Evolutionary conservation across 2,888 invertebrate species (phyloP).

Genomic region (Ophioninae sp.): DNA sequence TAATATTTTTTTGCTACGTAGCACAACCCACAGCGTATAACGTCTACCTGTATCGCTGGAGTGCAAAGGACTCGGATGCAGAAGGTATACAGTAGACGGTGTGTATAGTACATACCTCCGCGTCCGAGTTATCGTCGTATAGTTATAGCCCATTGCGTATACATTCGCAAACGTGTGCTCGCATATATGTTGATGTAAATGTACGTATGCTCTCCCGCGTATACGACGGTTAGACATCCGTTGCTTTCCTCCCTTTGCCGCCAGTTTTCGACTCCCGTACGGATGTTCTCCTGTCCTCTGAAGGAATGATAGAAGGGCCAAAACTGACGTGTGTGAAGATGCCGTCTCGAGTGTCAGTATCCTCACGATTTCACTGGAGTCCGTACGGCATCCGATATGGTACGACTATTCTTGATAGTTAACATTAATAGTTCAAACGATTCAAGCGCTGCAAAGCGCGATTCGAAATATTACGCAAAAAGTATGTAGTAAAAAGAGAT

Average conservation of each 20-base stretch:
- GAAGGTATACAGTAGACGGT: neutral
- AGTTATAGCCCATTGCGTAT: neutral
- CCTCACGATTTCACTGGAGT: neutral
- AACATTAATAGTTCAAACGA: no score
- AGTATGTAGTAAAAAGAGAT: no score
- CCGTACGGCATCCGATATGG: neutral
- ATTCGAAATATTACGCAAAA: no score
- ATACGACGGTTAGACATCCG: conserved; percentile 31
- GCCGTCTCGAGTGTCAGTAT: no score
- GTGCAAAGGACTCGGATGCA: conserved; percentile 30
- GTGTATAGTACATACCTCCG: neutral
- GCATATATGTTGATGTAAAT: neutral
- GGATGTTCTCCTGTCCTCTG: conserved; percentile 40
- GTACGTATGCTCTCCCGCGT: conserved; percentile 17
- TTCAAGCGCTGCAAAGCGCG: no score
- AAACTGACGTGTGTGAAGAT: neutral
- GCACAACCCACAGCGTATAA: conserved; percentile 2
- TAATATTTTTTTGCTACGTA: conserved; percentile 3
- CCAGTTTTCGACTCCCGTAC: conserved; percentile 6
- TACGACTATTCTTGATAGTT: no score
- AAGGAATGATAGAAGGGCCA: conserved; percentile 38
- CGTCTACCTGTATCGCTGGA: neutral
- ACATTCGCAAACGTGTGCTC: neutral
- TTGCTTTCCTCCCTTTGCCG: conserved; percentile 23
- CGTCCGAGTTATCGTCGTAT: neutral